Percentiles rank a stretch among this genome's conserved stretches.
Conservation (phyloP, 2,113 vertebrate genomes). For the Dinomys branickii region DNA sequence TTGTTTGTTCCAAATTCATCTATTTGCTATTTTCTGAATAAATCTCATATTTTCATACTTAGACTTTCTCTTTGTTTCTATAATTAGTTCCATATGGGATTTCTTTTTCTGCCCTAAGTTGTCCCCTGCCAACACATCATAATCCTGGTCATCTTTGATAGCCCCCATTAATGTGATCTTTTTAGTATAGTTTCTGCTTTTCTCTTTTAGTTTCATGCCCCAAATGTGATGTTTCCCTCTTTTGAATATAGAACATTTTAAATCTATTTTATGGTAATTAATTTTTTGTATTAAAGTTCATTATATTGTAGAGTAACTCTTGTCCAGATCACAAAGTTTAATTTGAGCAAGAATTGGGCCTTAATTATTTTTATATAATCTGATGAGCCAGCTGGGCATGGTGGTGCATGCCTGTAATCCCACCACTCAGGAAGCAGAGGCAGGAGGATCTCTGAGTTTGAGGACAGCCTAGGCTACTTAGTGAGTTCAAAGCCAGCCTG, state of each 20-base stretch:
- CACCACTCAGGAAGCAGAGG: neutral
- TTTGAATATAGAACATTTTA: slow-evolving; percentile 25
- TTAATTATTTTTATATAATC: slow-evolving; percentile 53
- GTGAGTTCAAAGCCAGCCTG: neutral
- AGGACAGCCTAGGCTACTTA: neutral
- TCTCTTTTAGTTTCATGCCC: neutral
- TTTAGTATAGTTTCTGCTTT: slow-evolving; percentile 9
- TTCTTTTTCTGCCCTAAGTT: neutral
- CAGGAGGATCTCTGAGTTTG: neutral
- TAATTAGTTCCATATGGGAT: neutral
- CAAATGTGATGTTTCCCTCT: slow-evolving; percentile 14
- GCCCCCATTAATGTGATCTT: neutral
- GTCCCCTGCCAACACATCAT: neutral
- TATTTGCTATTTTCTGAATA: slow-evolving; percentile 44
- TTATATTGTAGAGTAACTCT: slow-evolving; percentile 41
- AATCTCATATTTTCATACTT: neutral
- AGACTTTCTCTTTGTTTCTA: neutral
- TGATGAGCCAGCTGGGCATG: neutral
- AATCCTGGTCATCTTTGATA: slow-evolving; percentile 26
- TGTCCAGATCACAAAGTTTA: slow-evolving; percentile 54
- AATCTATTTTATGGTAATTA: neutral
- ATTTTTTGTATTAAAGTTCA: slow-evolving; percentile 34
- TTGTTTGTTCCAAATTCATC: slow-evolving; percentile 16
- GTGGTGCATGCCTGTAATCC: neutral
- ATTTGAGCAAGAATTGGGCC: slow-evolving; percentile 42